Evolutionary conservation across 2,113 vertebrate species (phyloP), one percentile per base, ranked within the genome.

Genomic region (Thymallus thymallus): DNA sequence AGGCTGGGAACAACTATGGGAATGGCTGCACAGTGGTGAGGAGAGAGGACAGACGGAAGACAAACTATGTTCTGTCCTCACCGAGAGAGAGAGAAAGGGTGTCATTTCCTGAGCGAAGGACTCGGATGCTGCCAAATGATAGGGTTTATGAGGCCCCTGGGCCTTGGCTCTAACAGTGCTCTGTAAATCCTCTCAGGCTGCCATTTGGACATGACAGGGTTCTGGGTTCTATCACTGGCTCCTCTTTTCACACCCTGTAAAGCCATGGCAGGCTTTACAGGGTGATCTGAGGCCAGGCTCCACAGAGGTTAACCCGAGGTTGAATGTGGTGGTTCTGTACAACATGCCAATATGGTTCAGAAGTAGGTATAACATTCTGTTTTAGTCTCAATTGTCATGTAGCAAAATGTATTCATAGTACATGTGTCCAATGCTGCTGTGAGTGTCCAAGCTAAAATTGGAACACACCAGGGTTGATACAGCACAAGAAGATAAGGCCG

Each of bases 181-280:
- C 74, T 82, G 71, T 82, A 83, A 80, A 79, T 84, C 85, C 62
- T 79, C 71, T 24, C 64, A 81, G 79, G 71, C 23, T 58, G 32
- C 68, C 84, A 80, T 81, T 80, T 86, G 81, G 5, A 29, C 73
- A 73, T 48, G n/a, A 83, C 7, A 46, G 64, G 69, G 78, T 10
- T 88, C 80, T 90, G 18, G 60, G 69, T 82, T 85, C 75, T 90
- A 73, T 85, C 76, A 72, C 58, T 29, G 26, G 64, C 70, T 76
- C 22, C 24, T 72, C 80, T 10, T 78, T 83, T 81, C 66, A 16
- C 73, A 70, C 23, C 68, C 48, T 70, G 48, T 48, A 58, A 26
- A 71, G 24, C 3, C 65, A 32, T 9, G 20, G 18, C 9, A 26
- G 9, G 14, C 62, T n/a, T n/a, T n/a, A n/a, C n/a, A n/a, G n/a